These are phyloP conservation scores for Drepanosiphum platanoidis DNA, from an alignment of 2,888 invertebrate species.

Conservation along the genomic window DNA sequence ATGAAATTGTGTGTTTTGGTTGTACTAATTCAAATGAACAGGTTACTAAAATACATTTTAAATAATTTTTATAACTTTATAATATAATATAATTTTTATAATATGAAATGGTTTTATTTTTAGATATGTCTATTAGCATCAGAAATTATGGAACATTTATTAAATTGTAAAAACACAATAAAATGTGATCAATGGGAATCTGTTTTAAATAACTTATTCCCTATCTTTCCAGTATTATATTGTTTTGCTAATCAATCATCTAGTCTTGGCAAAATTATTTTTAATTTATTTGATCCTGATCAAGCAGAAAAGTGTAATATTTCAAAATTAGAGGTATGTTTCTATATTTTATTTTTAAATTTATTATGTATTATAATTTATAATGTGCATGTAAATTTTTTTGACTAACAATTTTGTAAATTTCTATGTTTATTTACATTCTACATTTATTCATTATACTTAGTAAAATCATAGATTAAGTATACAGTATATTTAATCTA, in stretches of 20 bases:
- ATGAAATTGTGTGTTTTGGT: slow-evolving; percentile 50
- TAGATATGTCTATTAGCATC: slow-evolving; percentile 49
- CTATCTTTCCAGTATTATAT: slow-evolving; percentile 37
- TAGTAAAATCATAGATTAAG: too few species aligned
- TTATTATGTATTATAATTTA: too few species aligned
- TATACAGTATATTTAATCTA: too few species aligned
- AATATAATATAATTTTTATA: neutral
- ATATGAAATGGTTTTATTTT: neutral
- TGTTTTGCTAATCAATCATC: slow-evolving; percentile 30
- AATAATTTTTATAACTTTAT: neutral
- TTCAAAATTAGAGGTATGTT: slow-evolving; percentile 41
- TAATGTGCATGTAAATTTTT: neutral
- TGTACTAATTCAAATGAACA: slow-evolving; percentile 38
- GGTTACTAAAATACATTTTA: too few species aligned
- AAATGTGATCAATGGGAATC: slow-evolving; percentile 32
- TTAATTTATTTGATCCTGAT: slow-evolving; percentile 53
- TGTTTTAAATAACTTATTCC: slow-evolving; percentile 33
- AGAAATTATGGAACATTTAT: slow-evolving; percentile 33
- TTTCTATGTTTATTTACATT: neutral
- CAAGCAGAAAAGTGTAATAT: slow-evolving; percentile 31
- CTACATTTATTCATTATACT: too few species aligned
- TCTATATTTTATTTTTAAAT: neutral
- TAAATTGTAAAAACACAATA: slow-evolving; percentile 25
- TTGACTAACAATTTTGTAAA: neutral
- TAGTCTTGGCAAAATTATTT: slow-evolving; percentile 37